These are phyloP conservation scores for Incurvaria masculella DNA, from an alignment of 2,888 invertebrate genomes.

Conservation along the genomic window DNA sequence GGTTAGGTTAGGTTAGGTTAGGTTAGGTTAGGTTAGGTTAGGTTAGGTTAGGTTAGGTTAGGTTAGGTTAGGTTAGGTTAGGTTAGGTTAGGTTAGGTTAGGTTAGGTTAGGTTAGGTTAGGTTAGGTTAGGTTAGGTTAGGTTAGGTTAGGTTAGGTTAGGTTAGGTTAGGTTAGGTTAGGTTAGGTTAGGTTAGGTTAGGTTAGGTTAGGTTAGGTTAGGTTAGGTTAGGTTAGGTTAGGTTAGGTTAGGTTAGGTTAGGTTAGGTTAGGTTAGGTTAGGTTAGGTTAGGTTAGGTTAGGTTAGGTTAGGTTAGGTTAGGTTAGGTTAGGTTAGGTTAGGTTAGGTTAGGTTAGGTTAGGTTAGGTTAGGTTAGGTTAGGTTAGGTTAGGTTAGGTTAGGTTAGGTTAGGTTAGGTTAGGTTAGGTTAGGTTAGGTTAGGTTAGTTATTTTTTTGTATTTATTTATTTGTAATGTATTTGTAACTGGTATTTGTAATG, in stretches of 20 bases:
- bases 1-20: conserved; percentile 13
- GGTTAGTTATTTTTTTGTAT: no score
- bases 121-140: conserved; percentile 16
- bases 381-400: conserved; percentile 13
- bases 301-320: conserved; percentile 14
- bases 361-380: conserved; percentile 13
- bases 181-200: conserved; percentile 15
- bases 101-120: conserved; percentile 16
- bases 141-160: conserved; percentile 17
- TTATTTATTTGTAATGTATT: no score
- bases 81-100: conserved; percentile 15
- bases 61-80: conserved; percentile 12
- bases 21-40: conserved; percentile 11
- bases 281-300: conserved; percentile 14
- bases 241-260: conserved; percentile 16
- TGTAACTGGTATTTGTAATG: no score
- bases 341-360: conserved; percentile 13
- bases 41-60: conserved; percentile 9
- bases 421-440: conserved; percentile 10
- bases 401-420: conserved; percentile 14
- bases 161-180: conserved; percentile 17
- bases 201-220: conserved; percentile 15
- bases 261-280: conserved; percentile 14
- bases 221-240: conserved; percentile 15
- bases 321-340: conserved; percentile 14